Evolutionary conservation across 64 coral and sea anemone genomes (phyloP).

Genomic region (Cladopsammia gracilis): DNA sequence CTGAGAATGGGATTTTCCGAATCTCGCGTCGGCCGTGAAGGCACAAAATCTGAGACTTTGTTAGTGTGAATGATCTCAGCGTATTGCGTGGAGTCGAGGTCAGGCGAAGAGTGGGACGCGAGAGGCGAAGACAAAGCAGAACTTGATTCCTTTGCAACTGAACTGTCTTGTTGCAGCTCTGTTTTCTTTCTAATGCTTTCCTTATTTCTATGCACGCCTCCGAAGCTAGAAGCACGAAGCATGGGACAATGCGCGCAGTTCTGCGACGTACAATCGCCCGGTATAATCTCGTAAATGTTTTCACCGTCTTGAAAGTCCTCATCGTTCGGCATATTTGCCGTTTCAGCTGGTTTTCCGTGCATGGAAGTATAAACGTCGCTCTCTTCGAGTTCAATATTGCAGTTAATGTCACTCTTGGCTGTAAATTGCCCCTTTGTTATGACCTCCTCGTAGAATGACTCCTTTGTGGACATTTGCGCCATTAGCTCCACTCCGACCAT

Average conservation of each 20-base stretch:
- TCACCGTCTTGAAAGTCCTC: background rate
- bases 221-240: slow-evolving; percentile 28
- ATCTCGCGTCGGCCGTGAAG: slow-evolving; percentile 86
- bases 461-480: slow-evolving; percentile 11
- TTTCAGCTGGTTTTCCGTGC: background rate
- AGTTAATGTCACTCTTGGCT: slow-evolving; percentile 3
- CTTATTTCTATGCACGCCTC: background rate
- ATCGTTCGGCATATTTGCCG: background rate
- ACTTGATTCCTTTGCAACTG: background rate
- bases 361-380: background rate
- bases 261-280: background rate
- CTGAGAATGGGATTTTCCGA: slow-evolving; percentile 93
- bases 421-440: background rate
- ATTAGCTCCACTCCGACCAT: background rate
- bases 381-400: slow-evolving; percentile 15
- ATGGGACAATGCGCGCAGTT: background rate
- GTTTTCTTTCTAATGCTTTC: background rate
- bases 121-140: background rate
- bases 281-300: slow-evolving; percentile 57
- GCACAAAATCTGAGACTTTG: slow-evolving; percentile 68
- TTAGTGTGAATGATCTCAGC: slow-evolving; percentile 78
- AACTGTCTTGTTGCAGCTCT: background rate
- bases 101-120: background rate
- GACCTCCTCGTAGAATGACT: slow-evolving; percentile 32
- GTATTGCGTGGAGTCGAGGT: slow-evolving; percentile 59